Conservation (phyloP, 2,797 vertebrate species). For the Halcyon chelicuti region DNA sequence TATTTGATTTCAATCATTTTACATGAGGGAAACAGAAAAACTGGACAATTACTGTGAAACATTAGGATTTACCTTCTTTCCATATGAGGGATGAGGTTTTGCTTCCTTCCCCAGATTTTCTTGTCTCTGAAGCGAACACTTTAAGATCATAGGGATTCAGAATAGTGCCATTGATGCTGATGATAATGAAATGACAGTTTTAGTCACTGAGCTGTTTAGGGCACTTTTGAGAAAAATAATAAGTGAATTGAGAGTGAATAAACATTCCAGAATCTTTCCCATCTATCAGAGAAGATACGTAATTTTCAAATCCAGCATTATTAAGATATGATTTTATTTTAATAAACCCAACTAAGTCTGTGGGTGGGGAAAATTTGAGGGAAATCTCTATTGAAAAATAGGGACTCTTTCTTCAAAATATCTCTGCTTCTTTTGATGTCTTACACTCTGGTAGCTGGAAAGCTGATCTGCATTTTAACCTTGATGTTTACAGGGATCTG, state of each 20-base stretch:
- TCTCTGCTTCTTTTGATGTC: neutral
- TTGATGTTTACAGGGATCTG: neutral
- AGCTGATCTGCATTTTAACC: neutral
- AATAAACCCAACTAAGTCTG: neutral
- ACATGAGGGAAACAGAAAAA: neutral
- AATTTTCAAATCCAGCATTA: neutral
- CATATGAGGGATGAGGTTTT: neutral
- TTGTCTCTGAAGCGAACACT: neutral
- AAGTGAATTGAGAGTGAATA: neutral
- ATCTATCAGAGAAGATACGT: neutral
- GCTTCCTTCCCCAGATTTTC: neutral
- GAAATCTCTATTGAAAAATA: neutral
- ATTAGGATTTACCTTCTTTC: neutral
- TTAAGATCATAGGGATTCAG: neutral
- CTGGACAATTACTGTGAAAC: neutral
- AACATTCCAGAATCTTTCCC: neutral
- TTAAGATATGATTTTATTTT: neutral
- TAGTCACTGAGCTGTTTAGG: neutral
- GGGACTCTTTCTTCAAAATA: neutral
- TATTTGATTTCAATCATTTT: neutral
- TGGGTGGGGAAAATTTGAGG: neutral
- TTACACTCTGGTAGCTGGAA: neutral
- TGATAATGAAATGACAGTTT: neutral
- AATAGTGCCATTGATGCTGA: neutral
- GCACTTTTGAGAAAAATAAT: neutral